phyloP scores from a whole-genome alignment of 1,140 invertebrate species.

The Cotesia glomerata region DNA sequence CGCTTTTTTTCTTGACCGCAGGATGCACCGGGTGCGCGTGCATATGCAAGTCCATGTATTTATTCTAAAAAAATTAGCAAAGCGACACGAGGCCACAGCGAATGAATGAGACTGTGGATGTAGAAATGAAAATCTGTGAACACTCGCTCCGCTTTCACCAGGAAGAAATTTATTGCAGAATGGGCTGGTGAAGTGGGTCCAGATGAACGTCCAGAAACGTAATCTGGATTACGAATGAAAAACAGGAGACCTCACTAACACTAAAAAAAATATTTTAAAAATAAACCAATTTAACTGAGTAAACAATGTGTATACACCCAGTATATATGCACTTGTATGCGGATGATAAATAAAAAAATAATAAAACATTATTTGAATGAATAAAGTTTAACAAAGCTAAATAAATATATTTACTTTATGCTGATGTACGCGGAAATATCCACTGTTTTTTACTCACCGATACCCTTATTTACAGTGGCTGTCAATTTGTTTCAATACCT shows the following conservation, averaged over 20 bases:
- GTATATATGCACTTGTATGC: not conserved
- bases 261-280: slow-evolving; percentile 4
- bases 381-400: too few species aligned
- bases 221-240: slow-evolving; percentile 32
- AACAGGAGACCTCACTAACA: not conserved
- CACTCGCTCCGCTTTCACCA: slow-evolving; percentile 22
- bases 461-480: not conserved
- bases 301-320: not conserved
- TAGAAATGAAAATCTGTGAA: slow-evolving; percentile 21
- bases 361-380: not conserved
- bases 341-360: not conserved
- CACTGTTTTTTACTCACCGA: too few species aligned
- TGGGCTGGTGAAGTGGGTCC: slow-evolving; percentile 22
- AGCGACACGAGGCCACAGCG: not conserved
- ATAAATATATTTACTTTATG: too few species aligned
- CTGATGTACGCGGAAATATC: too few species aligned
- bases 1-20: slow-evolving; percentile 7
- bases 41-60: slow-evolving; percentile 20
- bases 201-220: slow-evolving; percentile 31
- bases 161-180: slow-evolving; percentile 32
- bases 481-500: too few species aligned
- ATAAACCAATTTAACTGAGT: not conserved
- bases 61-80: slow-evolving; percentile 28
- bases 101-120: not conserved
- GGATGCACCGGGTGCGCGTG: slow-evolving; percentile 20